These are phyloP conservation scores for Mus caroli DNA, from an alignment of 2,797 vertebrate species.

Conservation along the genomic window DNA sequence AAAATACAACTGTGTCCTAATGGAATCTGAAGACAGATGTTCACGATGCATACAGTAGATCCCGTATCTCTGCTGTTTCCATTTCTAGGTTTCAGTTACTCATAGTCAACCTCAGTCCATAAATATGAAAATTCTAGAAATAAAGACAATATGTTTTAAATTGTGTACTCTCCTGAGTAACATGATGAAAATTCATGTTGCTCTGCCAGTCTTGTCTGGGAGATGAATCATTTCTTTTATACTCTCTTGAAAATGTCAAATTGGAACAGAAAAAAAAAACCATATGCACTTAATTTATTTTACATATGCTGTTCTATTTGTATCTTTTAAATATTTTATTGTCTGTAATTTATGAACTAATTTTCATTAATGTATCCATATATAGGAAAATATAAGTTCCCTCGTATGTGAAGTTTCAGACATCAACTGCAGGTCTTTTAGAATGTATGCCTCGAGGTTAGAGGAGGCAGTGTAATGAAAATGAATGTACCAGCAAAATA, in stretches of 20 bases:
- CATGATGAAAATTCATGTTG: background rate
- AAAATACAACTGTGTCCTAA: background rate
- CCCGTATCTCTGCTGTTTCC: background rate
- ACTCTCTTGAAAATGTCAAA: background rate
- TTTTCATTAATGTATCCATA: background rate
- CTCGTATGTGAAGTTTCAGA: background rate
- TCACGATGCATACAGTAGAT: background rate
- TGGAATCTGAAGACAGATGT: conserved; percentile 2
- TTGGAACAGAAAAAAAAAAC: background rate
- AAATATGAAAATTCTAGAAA: background rate
- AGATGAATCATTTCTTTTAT: background rate
- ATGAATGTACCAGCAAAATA: background rate
- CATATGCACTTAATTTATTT: background rate
- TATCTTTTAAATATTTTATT: background rate
- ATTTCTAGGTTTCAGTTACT: background rate
- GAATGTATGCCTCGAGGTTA: background rate
- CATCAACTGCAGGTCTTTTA: background rate
- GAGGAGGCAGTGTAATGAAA: too few species aligned
- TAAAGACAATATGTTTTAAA: background rate
- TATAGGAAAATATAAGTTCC: background rate
- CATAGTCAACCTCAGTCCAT: background rate
- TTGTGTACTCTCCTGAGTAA: background rate
- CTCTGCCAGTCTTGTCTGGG: background rate
- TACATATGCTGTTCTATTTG: background rate
- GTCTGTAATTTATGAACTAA: background rate